Conservation (phyloP, 2,888 invertebrate species). For the Drosophila greeni region DNA sequence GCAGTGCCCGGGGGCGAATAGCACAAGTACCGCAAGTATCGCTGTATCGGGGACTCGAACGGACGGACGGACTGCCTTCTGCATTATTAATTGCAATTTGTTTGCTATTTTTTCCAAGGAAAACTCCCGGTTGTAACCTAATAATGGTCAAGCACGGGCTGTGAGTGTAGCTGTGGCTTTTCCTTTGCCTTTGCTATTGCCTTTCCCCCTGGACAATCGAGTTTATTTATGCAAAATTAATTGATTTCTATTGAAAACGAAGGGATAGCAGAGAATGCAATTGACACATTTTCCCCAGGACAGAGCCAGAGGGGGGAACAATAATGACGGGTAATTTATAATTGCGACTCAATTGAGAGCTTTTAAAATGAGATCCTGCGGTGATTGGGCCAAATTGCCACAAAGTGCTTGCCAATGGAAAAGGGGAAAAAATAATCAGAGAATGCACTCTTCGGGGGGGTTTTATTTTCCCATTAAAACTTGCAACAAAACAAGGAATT, state of each 20-base stretch:
- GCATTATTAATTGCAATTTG: slow-evolving; percentile 70
- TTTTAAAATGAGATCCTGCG: slow-evolving; percentile 24
- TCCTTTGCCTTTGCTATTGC: background rate
- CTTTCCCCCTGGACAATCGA: slow-evolving; percentile 26
- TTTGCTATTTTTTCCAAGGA: slow-evolving; percentile 56
- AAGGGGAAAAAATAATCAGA: background rate
- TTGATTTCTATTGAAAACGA: slow-evolving; percentile 63
- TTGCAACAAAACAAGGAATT: background rate
- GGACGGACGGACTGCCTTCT: slow-evolving; percentile 22
- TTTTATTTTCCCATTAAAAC: slow-evolving; percentile 1
- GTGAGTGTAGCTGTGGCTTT: slow-evolving; percentile 3
- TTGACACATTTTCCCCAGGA: slow-evolving; percentile 51
- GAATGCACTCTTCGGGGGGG: background rate
- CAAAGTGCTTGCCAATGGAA: slow-evolving; percentile 52
- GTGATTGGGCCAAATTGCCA: slow-evolving; percentile 54
- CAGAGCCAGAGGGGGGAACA: background rate
- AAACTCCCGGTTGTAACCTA: slow-evolving; percentile 47
- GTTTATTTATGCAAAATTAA: slow-evolving; percentile 66
- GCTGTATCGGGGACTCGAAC: slow-evolving; percentile 27
- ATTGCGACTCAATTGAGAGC: slow-evolving; percentile 30
- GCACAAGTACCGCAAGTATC: background rate
- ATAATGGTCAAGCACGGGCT: slow-evolving; percentile 39
- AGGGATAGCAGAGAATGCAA: slow-evolving; percentile 39
- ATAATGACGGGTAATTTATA: slow-evolving; percentile 46
- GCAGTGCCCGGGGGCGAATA: slow-evolving; percentile 22